These are phyloP conservation scores for Nomia melanderi DNA, from an alignment of 1,140 invertebrate species.

Conservation along the genomic window DNA sequence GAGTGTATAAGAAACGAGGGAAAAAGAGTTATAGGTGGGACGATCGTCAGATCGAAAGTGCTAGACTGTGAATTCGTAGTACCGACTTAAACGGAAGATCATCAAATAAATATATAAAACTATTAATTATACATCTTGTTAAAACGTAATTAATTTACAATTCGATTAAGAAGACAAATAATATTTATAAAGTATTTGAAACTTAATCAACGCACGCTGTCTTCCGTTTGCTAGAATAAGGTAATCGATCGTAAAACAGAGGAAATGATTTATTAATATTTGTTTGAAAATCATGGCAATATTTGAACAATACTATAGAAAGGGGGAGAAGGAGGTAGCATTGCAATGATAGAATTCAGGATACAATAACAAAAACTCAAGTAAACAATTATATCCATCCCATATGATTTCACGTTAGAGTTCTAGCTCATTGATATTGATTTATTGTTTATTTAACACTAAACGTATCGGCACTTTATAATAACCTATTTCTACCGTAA, in stretches of 20 bases:
- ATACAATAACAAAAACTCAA: too few species aligned
- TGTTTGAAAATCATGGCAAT: conserved; percentile 72
- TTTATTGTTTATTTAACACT: too few species aligned
- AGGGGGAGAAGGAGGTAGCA: background rate
- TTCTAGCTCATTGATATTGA: too few species aligned
- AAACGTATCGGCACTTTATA: too few species aligned
- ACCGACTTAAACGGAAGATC: conserved; percentile 52
- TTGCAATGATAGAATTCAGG: too few species aligned
- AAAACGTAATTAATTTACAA: conserved; percentile 74
- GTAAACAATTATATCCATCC: too few species aligned
- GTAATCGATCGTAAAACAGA: background rate
- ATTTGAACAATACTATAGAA: conserved; percentile 62
- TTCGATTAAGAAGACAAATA: conserved; percentile 68
- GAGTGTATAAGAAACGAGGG: conserved; percentile 50
- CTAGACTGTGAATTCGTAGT: conserved; percentile 14
- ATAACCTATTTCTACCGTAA: too few species aligned
- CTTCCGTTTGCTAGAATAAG: conserved; percentile 48
- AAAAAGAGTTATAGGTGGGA: background rate
- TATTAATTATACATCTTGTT: conserved; percentile 74
- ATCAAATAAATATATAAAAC: conserved; percentile 65
- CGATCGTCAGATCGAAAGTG: conserved; percentile 24
- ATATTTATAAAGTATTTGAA: background rate
- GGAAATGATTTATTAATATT: conserved; percentile 15
- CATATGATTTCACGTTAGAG: too few species aligned
- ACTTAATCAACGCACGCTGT: conserved; percentile 11